phyloP scores from a whole-genome alignment of 1,140 invertebrate species.

The Magallana ariakensis region DNA sequence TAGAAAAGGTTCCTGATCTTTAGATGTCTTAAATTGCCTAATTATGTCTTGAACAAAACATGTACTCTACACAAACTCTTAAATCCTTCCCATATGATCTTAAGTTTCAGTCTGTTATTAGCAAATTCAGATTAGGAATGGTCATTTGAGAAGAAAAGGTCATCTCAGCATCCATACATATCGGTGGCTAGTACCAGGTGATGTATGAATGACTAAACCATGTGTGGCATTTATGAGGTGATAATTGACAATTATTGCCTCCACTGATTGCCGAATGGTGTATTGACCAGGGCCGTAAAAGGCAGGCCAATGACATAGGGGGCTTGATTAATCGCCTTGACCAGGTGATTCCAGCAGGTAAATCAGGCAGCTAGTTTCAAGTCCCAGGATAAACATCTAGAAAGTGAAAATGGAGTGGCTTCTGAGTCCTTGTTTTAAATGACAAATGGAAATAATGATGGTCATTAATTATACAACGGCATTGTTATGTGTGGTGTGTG shows the following conservation, averaged over 20 bases:
- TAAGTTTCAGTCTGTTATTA: no score
- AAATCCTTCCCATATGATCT: no score
- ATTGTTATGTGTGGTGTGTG: not conserved
- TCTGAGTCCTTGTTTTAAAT: not conserved
- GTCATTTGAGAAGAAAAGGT: no score
- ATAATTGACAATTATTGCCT: constrained; percentile 27
- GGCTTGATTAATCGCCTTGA: constrained; percentile 6
- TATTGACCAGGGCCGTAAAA: constrained; percentile 25
- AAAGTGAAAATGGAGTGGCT: not conserved
- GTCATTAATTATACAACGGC: not conserved
- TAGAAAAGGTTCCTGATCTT: no score
- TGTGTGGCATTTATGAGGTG: not conserved
- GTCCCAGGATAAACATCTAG: not conserved
- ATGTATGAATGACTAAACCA: not conserved
- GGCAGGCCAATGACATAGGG: constrained; percentile 1
- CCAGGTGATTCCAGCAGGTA: constrained; percentile 3
- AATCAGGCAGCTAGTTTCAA: not conserved
- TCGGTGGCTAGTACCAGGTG: not conserved
- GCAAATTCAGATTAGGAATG: no score
- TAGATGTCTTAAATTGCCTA: no score
- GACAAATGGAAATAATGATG: constrained; percentile 14
- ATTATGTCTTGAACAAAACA: no score
- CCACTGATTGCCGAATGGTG: not conserved
- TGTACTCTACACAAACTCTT: no score
- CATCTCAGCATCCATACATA: no score